Evolutionary conservation across 2,113 vertebrate genomes (phyloP).

Genomic region (Urocitellus parryii): DNA sequence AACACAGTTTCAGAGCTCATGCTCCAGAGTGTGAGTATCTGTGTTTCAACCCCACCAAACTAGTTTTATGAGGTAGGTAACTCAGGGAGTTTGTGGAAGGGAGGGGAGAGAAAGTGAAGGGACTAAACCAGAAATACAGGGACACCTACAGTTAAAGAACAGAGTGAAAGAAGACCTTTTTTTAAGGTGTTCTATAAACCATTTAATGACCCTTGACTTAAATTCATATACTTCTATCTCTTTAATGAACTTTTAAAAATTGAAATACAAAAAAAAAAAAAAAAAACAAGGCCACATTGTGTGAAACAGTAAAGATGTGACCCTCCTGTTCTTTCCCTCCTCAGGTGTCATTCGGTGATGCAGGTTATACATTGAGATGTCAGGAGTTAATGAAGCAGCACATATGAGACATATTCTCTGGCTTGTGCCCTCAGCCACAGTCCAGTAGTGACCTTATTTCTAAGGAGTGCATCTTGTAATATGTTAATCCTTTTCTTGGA

Average conservation of each 20-base stretch:
- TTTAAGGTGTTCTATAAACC: too few species aligned
- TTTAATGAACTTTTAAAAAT: constrained; percentile 11
- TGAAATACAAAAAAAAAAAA: background rate
- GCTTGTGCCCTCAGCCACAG: background rate
- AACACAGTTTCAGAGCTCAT: background rate
- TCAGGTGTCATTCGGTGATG: too few species aligned
- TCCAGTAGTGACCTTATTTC: constrained; percentile 12
- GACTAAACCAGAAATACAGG: background rate
- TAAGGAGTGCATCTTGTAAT: constrained; percentile 10
- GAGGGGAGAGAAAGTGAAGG: too few species aligned
- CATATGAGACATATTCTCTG: background rate
- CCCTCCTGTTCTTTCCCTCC: too few species aligned
- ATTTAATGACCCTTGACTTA: too few species aligned
- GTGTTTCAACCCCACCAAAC: background rate
- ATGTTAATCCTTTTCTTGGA: constrained; percentile 44
- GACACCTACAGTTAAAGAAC: background rate
- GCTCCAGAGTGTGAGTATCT: background rate
- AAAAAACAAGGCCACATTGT: background rate
- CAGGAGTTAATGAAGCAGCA: constrained; percentile 19
- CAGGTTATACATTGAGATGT: background rate
- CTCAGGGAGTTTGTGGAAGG: background rate
- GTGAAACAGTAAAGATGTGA: background rate
- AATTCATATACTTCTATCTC: too few species aligned
- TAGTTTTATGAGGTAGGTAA: background rate
- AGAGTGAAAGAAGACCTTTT: background rate